Conservation (phyloP, 2,113 vertebrate species). For the Zosterops japonicus region DNA sequence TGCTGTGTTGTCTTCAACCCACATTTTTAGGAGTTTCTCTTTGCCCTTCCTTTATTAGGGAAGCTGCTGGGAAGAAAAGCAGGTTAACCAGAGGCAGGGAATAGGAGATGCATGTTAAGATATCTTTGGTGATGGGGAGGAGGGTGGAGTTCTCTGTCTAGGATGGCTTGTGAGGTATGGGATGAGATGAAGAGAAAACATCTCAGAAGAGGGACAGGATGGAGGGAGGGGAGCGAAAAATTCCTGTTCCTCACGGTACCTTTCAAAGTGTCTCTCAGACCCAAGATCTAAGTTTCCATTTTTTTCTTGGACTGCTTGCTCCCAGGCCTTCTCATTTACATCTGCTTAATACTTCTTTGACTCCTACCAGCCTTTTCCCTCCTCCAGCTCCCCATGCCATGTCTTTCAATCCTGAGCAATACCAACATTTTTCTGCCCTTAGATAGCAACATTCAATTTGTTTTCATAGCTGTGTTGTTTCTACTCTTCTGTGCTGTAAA, state of each 20-base stretch:
- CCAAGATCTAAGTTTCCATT: background rate
- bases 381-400: background rate
- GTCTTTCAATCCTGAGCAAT: background rate
- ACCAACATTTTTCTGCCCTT: background rate
- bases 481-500: background rate
- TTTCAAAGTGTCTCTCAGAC: background rate
- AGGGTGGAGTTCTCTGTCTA: background rate
- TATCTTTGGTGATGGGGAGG: background rate
- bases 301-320: background rate
- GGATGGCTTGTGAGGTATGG: background rate
- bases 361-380: background rate
- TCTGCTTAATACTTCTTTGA: background rate
- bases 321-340: background rate
- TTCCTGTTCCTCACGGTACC: background rate
- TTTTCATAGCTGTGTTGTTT: background rate
- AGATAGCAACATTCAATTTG: background rate
- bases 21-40: background rate
- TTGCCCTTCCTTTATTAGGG: background rate
- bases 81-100: background rate
- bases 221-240: background rate
- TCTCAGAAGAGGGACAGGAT: background rate
- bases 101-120: background rate
- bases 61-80: background rate
- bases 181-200: background rate
- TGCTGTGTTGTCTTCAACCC: background rate